Evolutionary conservation across 1,140 invertebrate genomes (phyloP).

Genomic region (Drosophila subobscura): DNA sequence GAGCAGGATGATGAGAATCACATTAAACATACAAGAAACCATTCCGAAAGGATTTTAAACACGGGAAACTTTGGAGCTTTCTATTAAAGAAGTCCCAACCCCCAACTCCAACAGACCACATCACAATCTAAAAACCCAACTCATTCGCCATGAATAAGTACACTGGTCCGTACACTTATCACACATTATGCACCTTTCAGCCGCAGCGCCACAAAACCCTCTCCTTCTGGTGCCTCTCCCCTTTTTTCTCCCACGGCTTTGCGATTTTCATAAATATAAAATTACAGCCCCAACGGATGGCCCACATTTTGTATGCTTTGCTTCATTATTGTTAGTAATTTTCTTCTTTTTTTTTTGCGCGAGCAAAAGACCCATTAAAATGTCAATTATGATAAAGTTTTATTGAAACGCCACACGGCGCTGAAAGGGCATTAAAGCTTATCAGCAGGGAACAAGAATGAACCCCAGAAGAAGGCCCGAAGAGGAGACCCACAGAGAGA

Average conservation of each 20-base stretch:
- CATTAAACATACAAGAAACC: too few relatives aligned
- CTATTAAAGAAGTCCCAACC: background rate
- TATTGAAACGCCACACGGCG: constrained; percentile 70
- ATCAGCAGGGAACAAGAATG: constrained; percentile 41
- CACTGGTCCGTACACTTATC: constrained; percentile 44
- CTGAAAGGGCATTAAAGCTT: constrained; percentile 65
- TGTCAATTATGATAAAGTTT: constrained; percentile 82
- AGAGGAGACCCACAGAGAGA: background rate
- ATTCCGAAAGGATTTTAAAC: too few relatives aligned
- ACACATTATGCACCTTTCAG: constrained; percentile 69
- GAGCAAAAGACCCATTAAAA: constrained; percentile 61
- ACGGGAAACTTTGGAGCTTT: too few relatives aligned
- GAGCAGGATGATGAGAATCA: too few relatives aligned
- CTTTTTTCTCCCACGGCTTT: constrained; percentile 45
- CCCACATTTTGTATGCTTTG: constrained; percentile 26
- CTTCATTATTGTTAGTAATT: constrained; percentile 6
- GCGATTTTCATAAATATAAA: constrained; percentile 70
- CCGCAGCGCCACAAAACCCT: constrained; percentile 16
- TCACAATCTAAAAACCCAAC: background rate
- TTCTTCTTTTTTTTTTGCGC: constrained; percentile 53
- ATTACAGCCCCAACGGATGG: constrained; percentile 48
- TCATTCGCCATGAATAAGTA: constrained; percentile 10
- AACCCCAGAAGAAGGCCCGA: constrained; percentile 36
- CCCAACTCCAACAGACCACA: background rate
- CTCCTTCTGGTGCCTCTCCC: constrained; percentile 5